These are phyloP conservation scores for Synodontis membranacea DNA, from an alignment of 2,113 vertebrate species.

Conservation along the genomic window DNA sequence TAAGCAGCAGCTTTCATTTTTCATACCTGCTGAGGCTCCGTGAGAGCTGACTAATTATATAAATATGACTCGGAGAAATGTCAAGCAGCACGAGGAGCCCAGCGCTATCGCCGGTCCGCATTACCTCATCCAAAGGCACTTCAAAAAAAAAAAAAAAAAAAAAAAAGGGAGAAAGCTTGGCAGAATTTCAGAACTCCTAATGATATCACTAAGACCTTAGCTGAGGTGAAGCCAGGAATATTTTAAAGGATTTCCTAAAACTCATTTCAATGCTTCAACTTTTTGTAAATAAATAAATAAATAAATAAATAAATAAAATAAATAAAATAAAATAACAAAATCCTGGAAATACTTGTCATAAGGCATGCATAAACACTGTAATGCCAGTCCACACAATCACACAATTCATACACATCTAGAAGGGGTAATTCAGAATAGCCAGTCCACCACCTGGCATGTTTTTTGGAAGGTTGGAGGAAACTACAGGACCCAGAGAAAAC, in stretches of 20 bases:
- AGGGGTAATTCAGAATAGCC: neutral
- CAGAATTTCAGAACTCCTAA: constrained; percentile 75
- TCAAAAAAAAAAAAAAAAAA: constrained; percentile 67
- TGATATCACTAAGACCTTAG: constrained; percentile 74
- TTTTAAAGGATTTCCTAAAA: constrained; percentile 64
- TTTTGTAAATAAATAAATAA: too few relatives aligned
- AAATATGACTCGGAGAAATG: constrained; percentile 77
- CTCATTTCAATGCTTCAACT: constrained; percentile 62
- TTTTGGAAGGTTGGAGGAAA: neutral
- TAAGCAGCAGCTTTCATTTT: constrained; percentile 69
- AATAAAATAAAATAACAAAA: too few relatives aligned
- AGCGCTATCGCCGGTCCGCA: constrained; percentile 63
- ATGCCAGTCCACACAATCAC: neutral
- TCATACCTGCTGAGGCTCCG: constrained; percentile 68
- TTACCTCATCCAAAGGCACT: constrained; percentile 76
- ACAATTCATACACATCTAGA: neutral
- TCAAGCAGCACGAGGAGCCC: constrained; percentile 65
- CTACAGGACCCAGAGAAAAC: neutral
- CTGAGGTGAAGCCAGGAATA: constrained; percentile 38
- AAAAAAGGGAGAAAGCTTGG: constrained; percentile 54
- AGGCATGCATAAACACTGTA: neutral
- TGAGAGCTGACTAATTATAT: constrained; percentile 72
- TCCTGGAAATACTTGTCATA: neutral
- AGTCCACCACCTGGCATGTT: neutral
- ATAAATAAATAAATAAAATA: too few relatives aligned